Conservation (phyloP, 1,140 invertebrate species). For the Lasioglossum albipes region DNA sequence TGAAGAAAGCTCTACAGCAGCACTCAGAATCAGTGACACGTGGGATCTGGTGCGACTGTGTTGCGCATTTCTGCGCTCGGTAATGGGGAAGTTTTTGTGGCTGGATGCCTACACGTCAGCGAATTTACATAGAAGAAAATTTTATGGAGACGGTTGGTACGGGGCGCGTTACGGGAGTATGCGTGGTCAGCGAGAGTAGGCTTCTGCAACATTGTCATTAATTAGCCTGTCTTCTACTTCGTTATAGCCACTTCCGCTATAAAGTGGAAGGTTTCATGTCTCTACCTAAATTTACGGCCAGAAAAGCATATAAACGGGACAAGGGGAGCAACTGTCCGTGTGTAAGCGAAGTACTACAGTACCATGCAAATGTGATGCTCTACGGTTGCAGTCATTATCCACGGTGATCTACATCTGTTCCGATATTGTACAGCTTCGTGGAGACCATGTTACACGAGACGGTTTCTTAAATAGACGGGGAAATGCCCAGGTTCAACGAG, state of each 20-base stretch:
- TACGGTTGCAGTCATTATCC: not conserved
- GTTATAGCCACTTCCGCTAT: slow-evolving; percentile 11
- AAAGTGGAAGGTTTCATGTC: not conserved
- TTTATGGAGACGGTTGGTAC: not conserved
- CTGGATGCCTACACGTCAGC: not conserved
- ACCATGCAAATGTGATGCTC: not conserved
- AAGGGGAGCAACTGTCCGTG: not conserved
- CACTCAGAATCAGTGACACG: not conserved
- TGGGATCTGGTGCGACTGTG: not conserved
- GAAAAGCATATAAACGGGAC: not conserved
- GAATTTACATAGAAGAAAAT: not conserved
- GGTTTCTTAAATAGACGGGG: not conserved
- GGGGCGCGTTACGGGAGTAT: not conserved
- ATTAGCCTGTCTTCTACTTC: not conserved
- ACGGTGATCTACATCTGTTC: not conserved
- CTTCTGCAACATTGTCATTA: slow-evolving; percentile 9
- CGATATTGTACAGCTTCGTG: no score
- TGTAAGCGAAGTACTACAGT: not conserved
- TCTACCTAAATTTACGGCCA: not conserved
- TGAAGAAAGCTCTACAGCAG: not conserved
- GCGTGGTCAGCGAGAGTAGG: not conserved
- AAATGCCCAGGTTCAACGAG: not conserved
- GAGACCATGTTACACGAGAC: no score
- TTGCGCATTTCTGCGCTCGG: not conserved
- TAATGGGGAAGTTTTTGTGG: not conserved